Percentiles rank a stretch among this genome's conserved stretches.
phyloP scores from a whole-genome alignment of 2,888 invertebrate genomes.

The Andrena trimmerana region DNA sequence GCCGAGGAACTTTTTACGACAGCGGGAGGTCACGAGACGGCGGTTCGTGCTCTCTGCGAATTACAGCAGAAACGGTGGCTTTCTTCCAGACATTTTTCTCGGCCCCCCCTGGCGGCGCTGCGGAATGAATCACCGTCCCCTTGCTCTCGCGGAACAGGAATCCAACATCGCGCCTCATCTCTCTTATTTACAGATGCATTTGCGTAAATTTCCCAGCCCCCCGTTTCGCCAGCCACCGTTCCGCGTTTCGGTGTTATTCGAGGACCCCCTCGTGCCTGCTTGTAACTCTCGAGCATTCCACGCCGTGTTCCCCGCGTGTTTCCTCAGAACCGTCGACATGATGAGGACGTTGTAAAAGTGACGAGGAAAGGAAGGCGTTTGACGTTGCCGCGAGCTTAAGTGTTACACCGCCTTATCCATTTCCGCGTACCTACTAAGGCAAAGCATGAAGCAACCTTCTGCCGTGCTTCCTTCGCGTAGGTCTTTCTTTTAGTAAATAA shows the following conservation, averaged over 20 bases:
- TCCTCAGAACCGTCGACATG: conserved; percentile 26
- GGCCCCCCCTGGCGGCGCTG: conserved; percentile 41
- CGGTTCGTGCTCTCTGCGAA: conserved; percentile 51
- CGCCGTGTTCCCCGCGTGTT: conserved; percentile 38
- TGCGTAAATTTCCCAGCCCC: conserved; percentile 52
- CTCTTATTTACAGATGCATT: conserved; percentile 68
- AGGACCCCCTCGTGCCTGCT: conserved; percentile 23
- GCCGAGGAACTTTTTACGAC: conserved; percentile 60
- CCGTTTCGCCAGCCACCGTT: not conserved
- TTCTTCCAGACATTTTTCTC: conserved; percentile 67
- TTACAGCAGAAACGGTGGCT: conserved; percentile 66
- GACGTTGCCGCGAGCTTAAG: too few relatives aligned
- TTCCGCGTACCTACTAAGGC: too few relatives aligned
- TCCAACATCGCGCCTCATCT: conserved; percentile 67
- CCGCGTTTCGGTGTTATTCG: conserved; percentile 43
- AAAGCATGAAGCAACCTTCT: too few relatives aligned
- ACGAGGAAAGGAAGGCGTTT: not conserved
- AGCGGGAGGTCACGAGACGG: conserved; percentile 63
- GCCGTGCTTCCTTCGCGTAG: too few relatives aligned
- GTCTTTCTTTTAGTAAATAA: not conserved
- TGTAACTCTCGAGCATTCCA: conserved; percentile 46
- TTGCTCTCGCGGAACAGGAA: conserved; percentile 54
- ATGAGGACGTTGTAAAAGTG: conserved; percentile 20
- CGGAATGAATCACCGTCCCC: conserved; percentile 70
- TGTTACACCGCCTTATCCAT: too few relatives aligned